Conservation (phyloP, 2,113 vertebrate species). For the Mellivora capensis region DNA sequence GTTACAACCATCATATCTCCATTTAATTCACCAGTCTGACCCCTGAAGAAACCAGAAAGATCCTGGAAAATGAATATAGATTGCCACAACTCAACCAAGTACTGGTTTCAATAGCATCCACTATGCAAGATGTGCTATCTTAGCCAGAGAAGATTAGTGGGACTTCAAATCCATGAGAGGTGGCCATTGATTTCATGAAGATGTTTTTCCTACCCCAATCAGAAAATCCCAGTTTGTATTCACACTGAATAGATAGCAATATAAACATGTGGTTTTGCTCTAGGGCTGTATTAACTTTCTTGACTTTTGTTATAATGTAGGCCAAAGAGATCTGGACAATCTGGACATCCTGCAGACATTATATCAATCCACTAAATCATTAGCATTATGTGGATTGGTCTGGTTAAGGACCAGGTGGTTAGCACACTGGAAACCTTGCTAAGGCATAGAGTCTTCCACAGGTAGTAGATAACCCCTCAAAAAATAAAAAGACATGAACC, state of each 20-base stretch:
- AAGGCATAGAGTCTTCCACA: background rate
- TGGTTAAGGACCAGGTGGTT: background rate
- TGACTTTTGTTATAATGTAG: background rate
- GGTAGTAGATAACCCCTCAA: background rate
- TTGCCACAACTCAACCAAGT: background rate
- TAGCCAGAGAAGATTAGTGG: background rate
- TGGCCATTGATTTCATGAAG: background rate
- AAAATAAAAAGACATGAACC: background rate
- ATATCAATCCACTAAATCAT: background rate
- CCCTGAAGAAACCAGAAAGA: background rate
- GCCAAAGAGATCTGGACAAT: background rate
- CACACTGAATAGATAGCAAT: background rate
- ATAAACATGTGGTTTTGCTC: background rate
- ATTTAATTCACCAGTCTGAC: background rate
- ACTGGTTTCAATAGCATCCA: background rate
- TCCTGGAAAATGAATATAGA: background rate
- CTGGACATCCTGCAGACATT: background rate
- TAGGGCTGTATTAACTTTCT: background rate
- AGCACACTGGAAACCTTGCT: background rate
- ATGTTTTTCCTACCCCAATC: background rate
- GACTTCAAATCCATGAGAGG: background rate
- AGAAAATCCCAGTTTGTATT: background rate
- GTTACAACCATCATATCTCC: background rate
- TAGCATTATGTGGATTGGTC: background rate
- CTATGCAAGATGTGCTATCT: background rate